These are phyloP conservation scores for Hedya salicella DNA, from an alignment of 2,888 invertebrate species.

Conservation along the genomic window DNA sequence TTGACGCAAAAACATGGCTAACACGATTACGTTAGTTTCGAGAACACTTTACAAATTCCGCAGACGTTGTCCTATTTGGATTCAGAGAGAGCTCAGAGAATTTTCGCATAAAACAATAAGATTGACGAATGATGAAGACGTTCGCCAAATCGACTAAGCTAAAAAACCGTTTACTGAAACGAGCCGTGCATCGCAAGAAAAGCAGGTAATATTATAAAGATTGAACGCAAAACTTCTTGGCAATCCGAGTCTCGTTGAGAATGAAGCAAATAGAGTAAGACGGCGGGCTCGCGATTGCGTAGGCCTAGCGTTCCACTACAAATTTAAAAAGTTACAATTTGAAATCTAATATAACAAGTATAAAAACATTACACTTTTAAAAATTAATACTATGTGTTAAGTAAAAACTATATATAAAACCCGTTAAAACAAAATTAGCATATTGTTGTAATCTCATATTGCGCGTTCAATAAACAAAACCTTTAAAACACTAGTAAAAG, in stretches of 20 bases:
- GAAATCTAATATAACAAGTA: not conserved
- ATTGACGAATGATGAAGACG: constrained; percentile 47
- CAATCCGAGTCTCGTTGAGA: constrained; percentile 70
- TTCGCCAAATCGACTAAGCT: constrained; percentile 53
- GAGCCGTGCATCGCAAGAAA: constrained; percentile 56
- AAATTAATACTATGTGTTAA: not conserved
- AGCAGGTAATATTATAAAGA: constrained; percentile 65
- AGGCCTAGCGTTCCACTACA: constrained; percentile 63
- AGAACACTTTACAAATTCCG: constrained; percentile 27
- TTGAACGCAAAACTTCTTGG: constrained; percentile 71
- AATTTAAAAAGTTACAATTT: constrained; percentile 57
- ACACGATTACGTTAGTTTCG: constrained; percentile 16
- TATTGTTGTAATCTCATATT: too few relatives aligned
- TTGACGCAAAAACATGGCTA: not conserved
- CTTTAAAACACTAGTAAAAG: not conserved
- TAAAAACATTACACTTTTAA: not conserved
- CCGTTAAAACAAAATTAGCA: too few relatives aligned
- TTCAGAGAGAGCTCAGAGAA: constrained; percentile 22
- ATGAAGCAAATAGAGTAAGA: constrained; percentile 73
- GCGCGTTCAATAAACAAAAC: too few relatives aligned
- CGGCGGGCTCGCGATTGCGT: constrained; percentile 62
- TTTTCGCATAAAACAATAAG: constrained; percentile 43
- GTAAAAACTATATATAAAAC: not conserved
- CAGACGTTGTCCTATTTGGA: constrained; percentile 29
- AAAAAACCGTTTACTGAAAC: constrained; percentile 57